Evolutionary conservation across 2,797 vertebrate genomes (phyloP), one percentile per base, ranked within the genome.

Genomic region (Limosa lapponica): DNA sequence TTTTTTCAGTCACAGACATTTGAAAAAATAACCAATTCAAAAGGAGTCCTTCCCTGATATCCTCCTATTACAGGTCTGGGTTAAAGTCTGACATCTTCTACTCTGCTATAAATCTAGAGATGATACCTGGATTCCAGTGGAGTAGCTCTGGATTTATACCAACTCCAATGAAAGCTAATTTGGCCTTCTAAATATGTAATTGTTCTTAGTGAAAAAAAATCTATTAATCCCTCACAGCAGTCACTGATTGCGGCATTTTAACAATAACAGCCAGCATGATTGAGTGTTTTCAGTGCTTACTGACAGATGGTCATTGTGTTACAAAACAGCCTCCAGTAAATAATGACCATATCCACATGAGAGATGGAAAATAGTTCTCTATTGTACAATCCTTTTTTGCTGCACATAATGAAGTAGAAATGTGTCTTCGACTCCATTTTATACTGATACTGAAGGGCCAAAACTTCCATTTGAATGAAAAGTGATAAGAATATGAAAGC

Each of bases 301-400:
- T 96, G 93, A 92, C 94, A 96, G 91, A 94, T 95, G 96, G 96
- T 82, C 94, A 89, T 61, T 94, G 90, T 96, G 77, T 80, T 96
- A 93, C 91, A 92, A 89, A 97, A 90, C 83, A 94, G 90, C 57
- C 51, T 85, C 52, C 74, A 82, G 92, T 94, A 96, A 96, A 93
- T 94, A 95, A 96, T 87, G 91, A 92, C 90, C 94, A 95, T 91
- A 96, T 85, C 70, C 83, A 89, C 83, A 90, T 39, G 70, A 96
- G 81, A 89, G 90, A 86, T 78, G 88, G 78, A 95, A 95, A 96
- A 94, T 80, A 64, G 41, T 90, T 90, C 83, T 94, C 78, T 84
- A 36, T 85, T 90, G 73, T 94, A 78, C 3, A 3, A 66, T 74
- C 41, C 37, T 87, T 80, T 83, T 89, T 87, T 90, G 34, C 49